Evolutionary conservation across 2,888 invertebrate species (phyloP).

Genomic region (Melitaea athalia): DNA sequence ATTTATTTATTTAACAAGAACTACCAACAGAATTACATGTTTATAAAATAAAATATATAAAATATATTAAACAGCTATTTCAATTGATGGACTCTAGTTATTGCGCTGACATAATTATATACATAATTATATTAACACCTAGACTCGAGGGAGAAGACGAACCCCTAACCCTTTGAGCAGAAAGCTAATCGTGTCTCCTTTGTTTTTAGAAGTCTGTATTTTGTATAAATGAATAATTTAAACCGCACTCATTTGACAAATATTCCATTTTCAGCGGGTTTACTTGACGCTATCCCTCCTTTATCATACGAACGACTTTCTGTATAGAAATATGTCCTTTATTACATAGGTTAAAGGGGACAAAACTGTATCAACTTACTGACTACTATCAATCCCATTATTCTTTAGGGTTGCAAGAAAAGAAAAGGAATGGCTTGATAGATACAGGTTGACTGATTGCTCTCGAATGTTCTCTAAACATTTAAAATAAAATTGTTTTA

Average conservation of each 20-base stretch:
- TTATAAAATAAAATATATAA: too few species aligned
- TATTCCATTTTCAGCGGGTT: conserved; percentile 48
- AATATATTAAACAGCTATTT: too few species aligned
- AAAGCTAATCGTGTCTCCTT: too few species aligned
- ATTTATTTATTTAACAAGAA: too few species aligned
- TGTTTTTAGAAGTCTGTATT: too few species aligned
- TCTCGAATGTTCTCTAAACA: conserved; percentile 45
- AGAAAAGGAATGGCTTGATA: conserved; percentile 51
- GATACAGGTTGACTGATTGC: conserved; percentile 55
- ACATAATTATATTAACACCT: too few species aligned
- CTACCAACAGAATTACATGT: too few species aligned
- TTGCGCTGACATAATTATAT: too few species aligned
- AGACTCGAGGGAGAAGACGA: too few species aligned
- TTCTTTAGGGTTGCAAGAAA: conserved; percentile 56
- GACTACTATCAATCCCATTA: conserved; percentile 60
- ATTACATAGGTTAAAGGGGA: conserved; percentile 38
- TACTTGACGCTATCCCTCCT: conserved; percentile 49
- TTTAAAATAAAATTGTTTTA: conserved; percentile 19
- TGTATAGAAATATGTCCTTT: conserved; percentile 45
- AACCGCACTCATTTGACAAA: conserved; percentile 43
- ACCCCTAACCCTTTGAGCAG: too few species aligned
- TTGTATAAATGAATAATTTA: background rate
- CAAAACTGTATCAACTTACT: conserved; percentile 43
- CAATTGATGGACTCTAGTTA: too few species aligned
- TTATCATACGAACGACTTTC: conserved; percentile 16